These are phyloP conservation scores for Corapipo altera DNA, from an alignment of 2,113 vertebrate genomes.

Conservation along the genomic window DNA sequence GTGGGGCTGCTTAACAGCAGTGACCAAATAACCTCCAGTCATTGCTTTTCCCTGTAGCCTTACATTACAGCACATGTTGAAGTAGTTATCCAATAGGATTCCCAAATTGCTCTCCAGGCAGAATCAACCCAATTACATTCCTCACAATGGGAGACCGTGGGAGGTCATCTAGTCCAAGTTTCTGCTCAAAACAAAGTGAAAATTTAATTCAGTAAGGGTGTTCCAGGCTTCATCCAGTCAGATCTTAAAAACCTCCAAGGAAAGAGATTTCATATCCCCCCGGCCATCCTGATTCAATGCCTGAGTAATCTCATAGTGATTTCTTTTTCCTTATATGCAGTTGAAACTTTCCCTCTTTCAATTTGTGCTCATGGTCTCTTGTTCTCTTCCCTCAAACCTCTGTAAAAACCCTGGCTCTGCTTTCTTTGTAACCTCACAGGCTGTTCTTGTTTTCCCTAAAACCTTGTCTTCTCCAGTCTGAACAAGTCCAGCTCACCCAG, in stretches of 20 bases:
- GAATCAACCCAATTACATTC: neutral
- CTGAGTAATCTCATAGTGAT: neutral
- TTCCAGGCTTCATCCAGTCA: neutral
- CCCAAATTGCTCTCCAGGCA: neutral
- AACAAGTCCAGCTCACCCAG: neutral
- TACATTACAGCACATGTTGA: neutral
- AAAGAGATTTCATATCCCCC: neutral
- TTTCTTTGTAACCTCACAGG: neutral
- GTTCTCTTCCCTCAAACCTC: neutral
- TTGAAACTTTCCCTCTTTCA: neutral
- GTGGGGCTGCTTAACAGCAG: neutral
- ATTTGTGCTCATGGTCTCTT: neutral
- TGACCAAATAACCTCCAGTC: neutral
- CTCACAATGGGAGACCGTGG: neutral
- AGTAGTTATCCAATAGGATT: neutral
- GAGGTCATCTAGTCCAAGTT: neutral
- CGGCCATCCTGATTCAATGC: neutral
- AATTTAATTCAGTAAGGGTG: neutral
- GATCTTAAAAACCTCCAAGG: neutral
- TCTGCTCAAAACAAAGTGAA: neutral
- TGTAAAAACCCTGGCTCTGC: neutral
- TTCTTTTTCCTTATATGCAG: neutral
- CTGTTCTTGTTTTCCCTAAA: neutral
- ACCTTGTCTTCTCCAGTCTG: neutral
- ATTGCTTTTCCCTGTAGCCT: neutral